Conservation (phyloP, 2,113 vertebrate species). For the Meles meles region DNA sequence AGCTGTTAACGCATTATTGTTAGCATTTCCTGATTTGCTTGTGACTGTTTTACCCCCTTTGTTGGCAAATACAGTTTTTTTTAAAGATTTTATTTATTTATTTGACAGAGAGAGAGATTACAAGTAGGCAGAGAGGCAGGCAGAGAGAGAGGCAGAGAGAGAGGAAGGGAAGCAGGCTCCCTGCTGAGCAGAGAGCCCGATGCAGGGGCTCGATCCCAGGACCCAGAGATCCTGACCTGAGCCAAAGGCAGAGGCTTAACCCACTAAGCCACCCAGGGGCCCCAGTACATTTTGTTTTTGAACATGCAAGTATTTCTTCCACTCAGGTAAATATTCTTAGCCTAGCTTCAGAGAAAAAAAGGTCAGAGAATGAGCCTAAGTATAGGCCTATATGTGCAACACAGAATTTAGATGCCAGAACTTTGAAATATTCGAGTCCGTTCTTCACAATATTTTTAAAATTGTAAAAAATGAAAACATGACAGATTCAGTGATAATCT, state of each 20-base stretch:
- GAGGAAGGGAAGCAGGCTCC: no score
- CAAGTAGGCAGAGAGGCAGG: no score
- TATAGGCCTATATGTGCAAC: not conserved
- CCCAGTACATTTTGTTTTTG: not conserved
- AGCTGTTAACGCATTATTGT: not conserved
- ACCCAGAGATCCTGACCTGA: no score
- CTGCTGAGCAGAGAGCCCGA: no score
- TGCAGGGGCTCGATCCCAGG: no score
- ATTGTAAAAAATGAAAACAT: not conserved
- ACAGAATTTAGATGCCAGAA: not conserved
- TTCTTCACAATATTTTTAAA: not conserved
- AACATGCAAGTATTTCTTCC: constrained; percentile 15
- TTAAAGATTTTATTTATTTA: no score
- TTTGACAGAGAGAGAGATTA: no score
- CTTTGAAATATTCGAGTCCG: not conserved
- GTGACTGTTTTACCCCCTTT: not conserved
- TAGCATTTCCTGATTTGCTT: constrained; percentile 12
- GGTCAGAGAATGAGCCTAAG: not conserved
- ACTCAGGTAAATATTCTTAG: not conserved
- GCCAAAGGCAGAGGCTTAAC: no score
- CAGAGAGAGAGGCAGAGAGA: no score
- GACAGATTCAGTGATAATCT: not conserved
- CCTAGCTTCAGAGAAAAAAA: not conserved
- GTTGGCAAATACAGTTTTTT: not conserved
- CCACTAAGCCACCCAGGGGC: no score